Evolutionary conservation across 2,888 invertebrate species (phyloP), one percentile per base, ranked within the genome.

Genomic region (Agrotis segetum): DNA sequence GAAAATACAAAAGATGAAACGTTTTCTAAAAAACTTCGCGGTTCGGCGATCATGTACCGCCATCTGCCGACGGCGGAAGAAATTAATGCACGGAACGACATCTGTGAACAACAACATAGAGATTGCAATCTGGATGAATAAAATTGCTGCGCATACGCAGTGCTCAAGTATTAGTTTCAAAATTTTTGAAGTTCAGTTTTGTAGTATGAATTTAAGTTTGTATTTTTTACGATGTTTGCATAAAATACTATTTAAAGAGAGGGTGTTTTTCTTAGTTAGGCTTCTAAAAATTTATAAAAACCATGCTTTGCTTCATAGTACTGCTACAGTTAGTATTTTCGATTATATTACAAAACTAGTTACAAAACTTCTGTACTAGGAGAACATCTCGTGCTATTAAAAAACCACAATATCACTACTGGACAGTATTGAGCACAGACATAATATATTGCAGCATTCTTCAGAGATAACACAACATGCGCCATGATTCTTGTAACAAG

Each of bases 41-140:
- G 93, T 62, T 89, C 94, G 40, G 90, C 94, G 19, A 91, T 91
- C 13, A 95, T 97, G 90, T 97, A 97, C 88, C 96, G 96, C 83
- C 96, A 97, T 95, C 92, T 98, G 82, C 98, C 98, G 76, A 94
- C 96, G 5, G 86, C 96, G 29, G 93, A 96, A 16, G 97, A 97
- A 90, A 96, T 97, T 85, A 94, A 96, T 50, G 90, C 95, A 40
- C 95, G 97, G 83, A 97, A 97, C 47, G 96, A 97, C 82, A 88
- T 93, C 76, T 98, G 98, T 90, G 97, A 98, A 88, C 90, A 93
- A 62, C 96, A 96, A 83, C 97, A 97, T 88, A 96, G 95, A 68
- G 92, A 94, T 61, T 96, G 97, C 81, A 89, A 95, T 88, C 89
- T 96, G 49, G 91, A 93, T 84, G 92, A 95, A 84, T 92, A 77